Conservation (phyloP, 2,113 vertebrate genomes). For the Pica pica region DNA sequence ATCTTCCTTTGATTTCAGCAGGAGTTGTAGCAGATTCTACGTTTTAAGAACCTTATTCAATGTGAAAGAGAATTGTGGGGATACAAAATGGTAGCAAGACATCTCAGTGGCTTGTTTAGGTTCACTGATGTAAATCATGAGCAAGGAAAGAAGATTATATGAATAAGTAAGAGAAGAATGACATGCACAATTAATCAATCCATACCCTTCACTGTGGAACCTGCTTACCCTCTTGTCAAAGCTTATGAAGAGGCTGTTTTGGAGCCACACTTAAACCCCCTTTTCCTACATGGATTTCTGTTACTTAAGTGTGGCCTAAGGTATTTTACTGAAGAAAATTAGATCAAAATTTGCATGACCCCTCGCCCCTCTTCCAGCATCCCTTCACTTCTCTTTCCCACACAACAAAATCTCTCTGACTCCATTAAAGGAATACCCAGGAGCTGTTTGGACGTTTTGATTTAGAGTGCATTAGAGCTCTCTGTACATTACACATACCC, state of each 20-base stretch:
- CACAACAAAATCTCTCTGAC: neutral
- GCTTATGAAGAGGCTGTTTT: neutral
- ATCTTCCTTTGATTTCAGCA: neutral
- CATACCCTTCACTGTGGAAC: neutral
- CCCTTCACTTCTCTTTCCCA: neutral
- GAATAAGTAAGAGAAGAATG: neutral
- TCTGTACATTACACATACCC: neutral
- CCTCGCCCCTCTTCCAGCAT: neutral
- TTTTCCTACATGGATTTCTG: neutral
- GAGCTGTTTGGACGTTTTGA: neutral
- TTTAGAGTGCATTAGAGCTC: neutral
- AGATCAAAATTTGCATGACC: neutral
- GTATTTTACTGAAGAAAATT: neutral
- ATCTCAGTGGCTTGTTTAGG: neutral
- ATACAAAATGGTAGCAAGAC: neutral
- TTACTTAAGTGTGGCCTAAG: neutral
- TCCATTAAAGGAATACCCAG: neutral
- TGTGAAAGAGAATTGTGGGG: neutral
- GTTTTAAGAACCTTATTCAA: neutral
- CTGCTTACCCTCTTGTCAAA: neutral
- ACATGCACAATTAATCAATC: neutral
- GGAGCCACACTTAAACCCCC: neutral
- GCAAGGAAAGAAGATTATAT: neutral
- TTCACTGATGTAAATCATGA: neutral
- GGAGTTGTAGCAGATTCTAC: neutral